A percentile compares a stretch with the other conserved stretches of the same genome.
phyloP scores from a whole-genome alignment of 2,797 vertebrate species.

The Poeciliopsis turneri region DNA sequence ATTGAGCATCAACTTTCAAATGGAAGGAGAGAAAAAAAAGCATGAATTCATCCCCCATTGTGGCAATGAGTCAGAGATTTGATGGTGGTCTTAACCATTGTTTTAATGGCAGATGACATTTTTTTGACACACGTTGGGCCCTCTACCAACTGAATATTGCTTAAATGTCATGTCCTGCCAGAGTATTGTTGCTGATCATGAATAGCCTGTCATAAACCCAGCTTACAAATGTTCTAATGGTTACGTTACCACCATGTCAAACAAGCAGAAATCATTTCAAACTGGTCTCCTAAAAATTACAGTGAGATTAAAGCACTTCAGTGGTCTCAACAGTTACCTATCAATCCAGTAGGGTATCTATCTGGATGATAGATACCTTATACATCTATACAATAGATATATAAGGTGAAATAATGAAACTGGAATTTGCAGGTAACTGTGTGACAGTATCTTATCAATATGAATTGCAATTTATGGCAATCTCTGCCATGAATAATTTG shows the following conservation, averaged over 20 bases:
- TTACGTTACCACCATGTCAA: neutral
- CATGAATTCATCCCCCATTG: neutral
- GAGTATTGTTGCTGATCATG: neutral
- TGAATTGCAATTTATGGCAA: neutral
- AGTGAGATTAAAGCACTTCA: neutral
- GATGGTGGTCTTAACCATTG: neutral
- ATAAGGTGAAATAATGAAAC: neutral
- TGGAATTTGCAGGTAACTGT: neutral
- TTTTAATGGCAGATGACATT: neutral
- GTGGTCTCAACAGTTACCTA: neutral
- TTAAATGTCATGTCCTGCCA: neutral
- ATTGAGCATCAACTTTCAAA: neutral
- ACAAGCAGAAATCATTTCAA: neutral
- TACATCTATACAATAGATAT: no score
- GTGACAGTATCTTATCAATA: neutral
- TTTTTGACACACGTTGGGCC: neutral
- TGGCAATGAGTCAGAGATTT: neutral
- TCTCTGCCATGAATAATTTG: neutral
- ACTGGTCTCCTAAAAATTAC: neutral
- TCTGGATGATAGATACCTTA: no score
- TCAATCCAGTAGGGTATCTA: neutral
- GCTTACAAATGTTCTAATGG: neutral
- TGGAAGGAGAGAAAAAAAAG: neutral
- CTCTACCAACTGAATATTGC: neutral
- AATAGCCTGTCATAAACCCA: neutral